Conservation (phyloP, 2,113 vertebrate genomes). For the Callaeas wilsoni region DNA sequence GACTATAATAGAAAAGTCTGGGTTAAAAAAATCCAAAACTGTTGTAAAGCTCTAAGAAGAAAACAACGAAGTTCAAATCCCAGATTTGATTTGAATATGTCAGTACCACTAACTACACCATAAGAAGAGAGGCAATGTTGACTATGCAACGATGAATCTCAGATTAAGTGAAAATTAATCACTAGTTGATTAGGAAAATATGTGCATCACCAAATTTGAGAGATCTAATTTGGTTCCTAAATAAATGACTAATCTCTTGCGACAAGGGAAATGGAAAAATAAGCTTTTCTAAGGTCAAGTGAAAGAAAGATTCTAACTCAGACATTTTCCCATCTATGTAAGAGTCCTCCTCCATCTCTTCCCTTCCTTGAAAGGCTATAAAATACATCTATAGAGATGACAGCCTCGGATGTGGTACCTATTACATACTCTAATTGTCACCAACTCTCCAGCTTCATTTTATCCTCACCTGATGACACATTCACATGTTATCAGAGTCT, state of each 20-base stretch:
- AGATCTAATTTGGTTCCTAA: slow-evolving; percentile 15
- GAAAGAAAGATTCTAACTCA: background rate
- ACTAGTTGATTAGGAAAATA: slow-evolving; percentile 8
- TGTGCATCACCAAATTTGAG: background rate
- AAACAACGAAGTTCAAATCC: background rate
- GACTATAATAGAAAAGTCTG: background rate
- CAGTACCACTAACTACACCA: background rate
- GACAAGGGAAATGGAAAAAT: background rate
- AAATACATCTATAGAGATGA: background rate
- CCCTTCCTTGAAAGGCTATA: background rate
- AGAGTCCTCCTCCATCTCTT: background rate
- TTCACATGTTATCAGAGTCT: background rate
- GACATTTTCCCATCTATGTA: background rate
- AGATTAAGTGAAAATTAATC: slow-evolving; percentile 28
- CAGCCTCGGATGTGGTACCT: background rate
- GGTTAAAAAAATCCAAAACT: background rate
- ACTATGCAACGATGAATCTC: background rate
- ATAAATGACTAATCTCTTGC: background rate
- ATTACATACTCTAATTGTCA: background rate
- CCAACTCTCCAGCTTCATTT: background rate
- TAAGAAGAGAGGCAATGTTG: background rate
- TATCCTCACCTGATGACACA: background rate
- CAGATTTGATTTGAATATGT: background rate
- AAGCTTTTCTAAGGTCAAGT: background rate
- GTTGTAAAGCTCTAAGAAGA: background rate